Percentiles rank a stretch among this genome's conserved stretches.
These are phyloP conservation scores for Catocala sponsa DNA, from an alignment of 2,888 invertebrate genomes.

Conservation along the genomic window DNA sequence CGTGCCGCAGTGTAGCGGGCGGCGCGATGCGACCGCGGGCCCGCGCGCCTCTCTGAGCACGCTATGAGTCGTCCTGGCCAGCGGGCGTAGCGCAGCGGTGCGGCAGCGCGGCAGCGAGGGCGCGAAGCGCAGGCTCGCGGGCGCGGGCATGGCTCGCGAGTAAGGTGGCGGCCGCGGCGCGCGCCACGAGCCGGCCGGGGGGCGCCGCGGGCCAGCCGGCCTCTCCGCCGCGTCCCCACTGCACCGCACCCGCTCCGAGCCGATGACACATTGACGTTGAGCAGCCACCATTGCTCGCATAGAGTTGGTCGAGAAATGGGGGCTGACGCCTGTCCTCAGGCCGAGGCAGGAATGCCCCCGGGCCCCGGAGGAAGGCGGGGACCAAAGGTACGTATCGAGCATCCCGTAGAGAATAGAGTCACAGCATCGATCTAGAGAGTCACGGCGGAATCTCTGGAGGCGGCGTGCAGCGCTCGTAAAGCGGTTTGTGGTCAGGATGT, in stretches of 20 bases:
- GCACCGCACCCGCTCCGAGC: conserved; percentile 74
- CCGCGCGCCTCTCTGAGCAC: conserved; percentile 51
- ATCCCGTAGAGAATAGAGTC: conserved; percentile 28
- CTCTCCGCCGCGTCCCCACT: conserved; percentile 75
- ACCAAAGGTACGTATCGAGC: conserved; percentile 89
- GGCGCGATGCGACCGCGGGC: conserved; percentile 46
- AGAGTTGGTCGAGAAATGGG: conserved; percentile 99
- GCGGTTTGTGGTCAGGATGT: conserved; percentile 67
- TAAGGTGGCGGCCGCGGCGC: conserved; percentile 55
- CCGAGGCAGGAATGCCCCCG: conserved; percentile 98
- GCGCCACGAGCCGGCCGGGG: conserved; percentile 75
- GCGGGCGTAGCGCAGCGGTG: conserved; percentile 48
- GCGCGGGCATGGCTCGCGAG: conserved; percentile 65
- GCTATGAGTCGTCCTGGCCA: conserved; percentile 47
- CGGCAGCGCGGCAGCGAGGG: conserved; percentile 30
- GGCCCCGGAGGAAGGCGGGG: conserved; percentile 91
- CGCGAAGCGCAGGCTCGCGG: conserved; percentile 58
- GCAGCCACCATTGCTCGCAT: conserved; percentile 98
- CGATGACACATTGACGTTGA: conserved; percentile 87
- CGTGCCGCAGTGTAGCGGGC: conserved; percentile 61
- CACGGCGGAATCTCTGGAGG: conserved; percentile 38
- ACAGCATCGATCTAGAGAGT: conserved; percentile 22
- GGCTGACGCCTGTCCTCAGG: conserved; percentile 99
- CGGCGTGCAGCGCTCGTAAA: conserved; percentile 61
- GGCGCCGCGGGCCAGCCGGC: conserved; percentile 82